Evolutionary conservation across 2,113 vertebrate species (phyloP).

Genomic region (Thamnophis sirtalis): DNA sequence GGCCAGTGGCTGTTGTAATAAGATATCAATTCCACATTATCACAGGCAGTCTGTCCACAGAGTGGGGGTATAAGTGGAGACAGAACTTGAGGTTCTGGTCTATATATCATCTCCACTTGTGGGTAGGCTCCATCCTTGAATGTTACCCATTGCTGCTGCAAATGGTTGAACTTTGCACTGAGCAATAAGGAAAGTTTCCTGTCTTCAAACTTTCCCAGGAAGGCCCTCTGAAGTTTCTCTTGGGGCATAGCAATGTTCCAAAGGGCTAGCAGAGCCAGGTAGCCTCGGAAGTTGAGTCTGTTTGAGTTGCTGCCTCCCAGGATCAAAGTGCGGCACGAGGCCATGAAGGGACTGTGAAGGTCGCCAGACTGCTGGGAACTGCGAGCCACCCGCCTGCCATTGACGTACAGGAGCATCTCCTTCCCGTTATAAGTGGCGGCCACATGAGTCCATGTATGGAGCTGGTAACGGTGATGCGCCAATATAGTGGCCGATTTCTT

Average conservation of each 20-base stretch:
- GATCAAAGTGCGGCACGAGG: slow-evolving; percentile 82
- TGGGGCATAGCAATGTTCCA: slow-evolving; percentile 76
- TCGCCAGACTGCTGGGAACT: slow-evolving; percentile 76
- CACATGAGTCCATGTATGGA: slow-evolving; percentile 82
- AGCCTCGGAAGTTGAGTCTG: slow-evolving; percentile 78
- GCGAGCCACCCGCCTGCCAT: slow-evolving; percentile 83
- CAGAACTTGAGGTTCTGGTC: slow-evolving; percentile 65
- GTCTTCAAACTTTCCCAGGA: slow-evolving; percentile 30
- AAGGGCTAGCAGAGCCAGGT: slow-evolving; percentile 75
- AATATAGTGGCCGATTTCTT: slow-evolving; percentile 73
- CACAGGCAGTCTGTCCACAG: slow-evolving; percentile 86
- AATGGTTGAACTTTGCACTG: slow-evolving; percentile 68
- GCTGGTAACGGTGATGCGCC: slow-evolving; percentile 74
- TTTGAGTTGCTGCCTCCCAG: slow-evolving; percentile 83
- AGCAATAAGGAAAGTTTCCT: slow-evolving; percentile 55
- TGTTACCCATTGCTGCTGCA: slow-evolving; percentile 74
- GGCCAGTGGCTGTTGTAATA: slow-evolving; percentile 86
- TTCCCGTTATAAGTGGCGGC: slow-evolving; percentile 82
- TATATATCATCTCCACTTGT: slow-evolving; percentile 59
- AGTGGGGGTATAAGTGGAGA: slow-evolving; percentile 74
- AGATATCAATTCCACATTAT: slow-evolving; percentile 83
- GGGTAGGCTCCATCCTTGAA: slow-evolving; percentile 77
- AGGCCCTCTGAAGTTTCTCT: slow-evolving; percentile 67
- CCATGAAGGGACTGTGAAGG: slow-evolving; percentile 87
- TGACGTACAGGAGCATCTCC: slow-evolving; percentile 83